Percentiles rank a stretch among this genome's conserved stretches.
These are phyloP conservation scores for Eurytoma californica DNA, from an alignment of 2,888 invertebrate genomes.

Conservation along the genomic window DNA sequence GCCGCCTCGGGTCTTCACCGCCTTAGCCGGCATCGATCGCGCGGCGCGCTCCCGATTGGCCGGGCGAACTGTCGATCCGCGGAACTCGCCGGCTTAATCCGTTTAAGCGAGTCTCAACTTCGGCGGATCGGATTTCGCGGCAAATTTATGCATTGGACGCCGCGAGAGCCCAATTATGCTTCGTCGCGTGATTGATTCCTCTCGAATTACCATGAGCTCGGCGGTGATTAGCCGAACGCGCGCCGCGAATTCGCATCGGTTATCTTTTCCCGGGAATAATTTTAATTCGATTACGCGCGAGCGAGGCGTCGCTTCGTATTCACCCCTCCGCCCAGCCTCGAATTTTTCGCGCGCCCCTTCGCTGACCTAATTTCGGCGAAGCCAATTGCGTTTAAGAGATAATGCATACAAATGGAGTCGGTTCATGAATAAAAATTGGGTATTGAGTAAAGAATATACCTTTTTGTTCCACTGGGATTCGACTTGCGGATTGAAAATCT, in stretches of 20 bases:
- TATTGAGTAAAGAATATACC: neutral
- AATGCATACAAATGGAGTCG: slow-evolving; percentile 7
- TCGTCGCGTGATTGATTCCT: slow-evolving; percentile 22
- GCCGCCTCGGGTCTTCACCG: slow-evolving; percentile 1
- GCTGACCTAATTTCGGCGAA: neutral
- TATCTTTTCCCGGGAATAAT: neutral
- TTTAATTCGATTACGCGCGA: neutral
- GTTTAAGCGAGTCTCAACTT: slow-evolving; percentile 10
- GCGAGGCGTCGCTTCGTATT: neutral
- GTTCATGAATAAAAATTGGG: slow-evolving; percentile 22
- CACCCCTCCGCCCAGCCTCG: too few species aligned
- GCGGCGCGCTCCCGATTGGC: neutral
- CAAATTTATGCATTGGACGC: slow-evolving; percentile 38
- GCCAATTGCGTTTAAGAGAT: slow-evolving; percentile 14
- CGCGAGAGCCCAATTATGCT: slow-evolving; percentile 18
- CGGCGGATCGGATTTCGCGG: too few species aligned
- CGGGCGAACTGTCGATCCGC: neutral
- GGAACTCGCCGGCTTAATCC: slow-evolving; percentile 13
- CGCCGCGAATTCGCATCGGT: too few species aligned
- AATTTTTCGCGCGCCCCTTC: too few species aligned
- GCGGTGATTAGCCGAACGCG: neutral
- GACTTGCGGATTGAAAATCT: too few species aligned
- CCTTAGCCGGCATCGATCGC: neutral
- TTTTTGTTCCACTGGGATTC: too few species aligned
- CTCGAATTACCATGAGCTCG: neutral